Conservation (phyloP, 2,797 vertebrate species). For the Sebastes minor region DNA sequence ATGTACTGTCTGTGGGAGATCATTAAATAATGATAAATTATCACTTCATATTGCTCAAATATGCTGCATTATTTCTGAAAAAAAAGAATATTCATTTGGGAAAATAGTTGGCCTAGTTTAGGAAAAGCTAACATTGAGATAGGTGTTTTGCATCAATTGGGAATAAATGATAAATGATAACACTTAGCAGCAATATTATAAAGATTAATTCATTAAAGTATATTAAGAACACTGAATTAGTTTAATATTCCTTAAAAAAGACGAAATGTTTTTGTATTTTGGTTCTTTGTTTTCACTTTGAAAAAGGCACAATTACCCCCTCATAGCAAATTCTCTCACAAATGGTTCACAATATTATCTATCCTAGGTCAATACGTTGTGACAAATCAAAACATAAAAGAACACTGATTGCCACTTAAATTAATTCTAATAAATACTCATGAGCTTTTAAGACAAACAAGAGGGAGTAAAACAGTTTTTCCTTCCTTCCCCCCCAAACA, state of each 20-base stretch:
- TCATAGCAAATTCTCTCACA: neutral
- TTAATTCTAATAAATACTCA: constrained; percentile 76
- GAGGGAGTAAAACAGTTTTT: constrained; percentile 74
- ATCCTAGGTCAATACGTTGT: constrained; percentile 45
- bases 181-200: constrained; percentile 57
- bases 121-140: constrained; percentile 53
- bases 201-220: constrained; percentile 65
- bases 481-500: constrained; percentile 72
- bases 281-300: neutral
- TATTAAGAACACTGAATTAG: constrained; percentile 41
- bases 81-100: constrained; percentile 65
- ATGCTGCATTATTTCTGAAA: constrained; percentile 62
- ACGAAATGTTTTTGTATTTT: neutral
- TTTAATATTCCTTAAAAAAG: constrained; percentile 10
- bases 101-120: constrained; percentile 75
- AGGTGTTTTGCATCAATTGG: constrained; percentile 73
- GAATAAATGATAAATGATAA: constrained; percentile 81
- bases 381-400: constrained; percentile 50
- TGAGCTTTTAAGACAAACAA: constrained; percentile 79
- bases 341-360: neutral
- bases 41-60: constrained; percentile 73
- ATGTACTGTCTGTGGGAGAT: constrained; percentile 63
- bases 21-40: constrained; percentile 82
- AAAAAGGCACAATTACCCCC: neutral
- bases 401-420: constrained; percentile 63